These are phyloP conservation scores for Characodon lateralis DNA, from an alignment of 2,797 vertebrate species.

Conservation along the genomic window DNA sequence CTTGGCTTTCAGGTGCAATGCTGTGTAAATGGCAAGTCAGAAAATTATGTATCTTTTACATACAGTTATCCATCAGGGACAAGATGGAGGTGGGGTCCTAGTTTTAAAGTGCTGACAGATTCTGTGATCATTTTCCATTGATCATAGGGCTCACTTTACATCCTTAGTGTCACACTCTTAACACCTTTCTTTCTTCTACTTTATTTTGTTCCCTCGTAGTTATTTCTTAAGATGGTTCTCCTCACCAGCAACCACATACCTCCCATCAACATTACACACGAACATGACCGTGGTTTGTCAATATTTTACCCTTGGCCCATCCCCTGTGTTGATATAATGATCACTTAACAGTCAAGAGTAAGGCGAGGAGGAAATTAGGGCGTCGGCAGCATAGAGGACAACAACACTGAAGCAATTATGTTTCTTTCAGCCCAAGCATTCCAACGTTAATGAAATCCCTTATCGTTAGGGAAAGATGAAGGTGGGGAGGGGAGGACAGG, in stretches of 20 bases:
- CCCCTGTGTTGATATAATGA: constrained; percentile 84
- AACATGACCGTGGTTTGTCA: constrained; percentile 80
- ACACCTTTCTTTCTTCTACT: constrained; percentile 48
- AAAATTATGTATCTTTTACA: constrained; percentile 88
- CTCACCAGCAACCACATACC: constrained; percentile 31
- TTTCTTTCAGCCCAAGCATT: constrained; percentile 83
- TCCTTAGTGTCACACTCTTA: constrained; percentile 74
- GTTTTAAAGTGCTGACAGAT: constrained; percentile 81
- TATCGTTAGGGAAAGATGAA: constrained; percentile 79
- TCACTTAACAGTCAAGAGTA: constrained; percentile 87
- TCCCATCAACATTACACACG: constrained; percentile 55
- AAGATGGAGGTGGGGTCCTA: constrained; percentile 44
- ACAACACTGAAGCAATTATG: constrained; percentile 86
- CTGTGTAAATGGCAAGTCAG: constrained; percentile 88
- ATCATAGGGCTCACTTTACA: constrained; percentile 78
- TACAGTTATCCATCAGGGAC: constrained; percentile 83
- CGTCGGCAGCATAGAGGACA: constrained; percentile 80
- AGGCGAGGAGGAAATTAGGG: constrained; percentile 84
- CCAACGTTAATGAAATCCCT: constrained; percentile 87
- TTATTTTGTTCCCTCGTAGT: constrained; percentile 3
- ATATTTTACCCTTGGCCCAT: constrained; percentile 85
- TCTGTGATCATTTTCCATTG: constrained; percentile 81
- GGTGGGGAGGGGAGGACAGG: constrained; percentile 82
- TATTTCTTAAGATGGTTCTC: constrained; percentile 25
- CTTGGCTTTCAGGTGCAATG: constrained; percentile 85